Evolutionary conservation across 2,113 vertebrate genomes (phyloP), one percentile per base, ranked within the genome.

Genomic region (Potamarius usumacintae): DNA sequence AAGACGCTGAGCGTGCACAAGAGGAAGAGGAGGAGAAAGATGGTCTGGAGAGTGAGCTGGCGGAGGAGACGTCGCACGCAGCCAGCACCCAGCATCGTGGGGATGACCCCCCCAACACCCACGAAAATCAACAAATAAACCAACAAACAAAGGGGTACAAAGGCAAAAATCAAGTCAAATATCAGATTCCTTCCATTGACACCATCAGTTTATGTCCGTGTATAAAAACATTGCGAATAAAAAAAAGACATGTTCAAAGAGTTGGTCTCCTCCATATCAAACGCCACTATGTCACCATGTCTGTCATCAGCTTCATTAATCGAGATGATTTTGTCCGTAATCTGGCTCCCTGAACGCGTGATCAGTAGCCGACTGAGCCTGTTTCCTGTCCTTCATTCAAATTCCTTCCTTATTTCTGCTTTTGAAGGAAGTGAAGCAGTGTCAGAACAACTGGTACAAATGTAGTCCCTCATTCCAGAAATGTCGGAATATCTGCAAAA

Each of bases 1-100:
- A 97, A 96, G 87, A 97, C 96, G 77, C 96, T 97, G 91, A 97
- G 94, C 90, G 96, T 91, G 90, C 97, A 97, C 89, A 97, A 96
- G 90, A 93, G 89, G 9, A 97, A 97, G 86, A 97, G 96, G 90
- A 97, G 94, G 89, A 97, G 92, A 25, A 97, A 90, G 86, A 96
- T 94, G 53, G 95, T 95, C 94, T 97, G 96, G 0, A 96, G 96
- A 82, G 96, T 96, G 88, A 96, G 92, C 83, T 97, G 96, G 92
- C 96, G 95, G 93, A 96, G 92, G 82, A 96, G 91, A 89, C 96
- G 95, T 84, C 96, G 95, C 83, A 95, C 89, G 48, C 90, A 76
- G 50, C 94, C 82, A 78, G 89, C 92, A 89, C 30, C 42, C 92
- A 91, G 89, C 91, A 71, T 0, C 90, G 87, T 94, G 87, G 87